Percentiles rank a stretch among this genome's conserved stretches.
These are phyloP conservation scores for Pseudomyrmex sp. DNA, from an alignment of 1,140 invertebrate genomes.

Conservation along the genomic window DNA sequence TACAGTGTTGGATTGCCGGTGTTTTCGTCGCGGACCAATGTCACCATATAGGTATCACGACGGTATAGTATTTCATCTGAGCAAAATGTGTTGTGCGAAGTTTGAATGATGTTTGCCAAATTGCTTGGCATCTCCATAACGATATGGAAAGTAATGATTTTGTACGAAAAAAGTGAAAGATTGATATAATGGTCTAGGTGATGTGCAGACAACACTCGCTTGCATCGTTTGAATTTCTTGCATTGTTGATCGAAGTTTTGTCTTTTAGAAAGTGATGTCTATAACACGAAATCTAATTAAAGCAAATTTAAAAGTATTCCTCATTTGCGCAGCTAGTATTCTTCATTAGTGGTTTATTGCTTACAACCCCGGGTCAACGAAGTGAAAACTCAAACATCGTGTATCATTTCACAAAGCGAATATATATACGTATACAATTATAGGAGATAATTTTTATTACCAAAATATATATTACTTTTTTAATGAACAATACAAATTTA, in stretches of 20 bases:
- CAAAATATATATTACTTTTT: background rate
- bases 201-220: background rate
- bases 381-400: too few relatives aligned
- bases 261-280: background rate
- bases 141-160: constrained; percentile 2
- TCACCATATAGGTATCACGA: constrained; percentile 42
- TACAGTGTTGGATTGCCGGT: constrained; percentile 3
- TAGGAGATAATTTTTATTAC: background rate
- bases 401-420: too few relatives aligned
- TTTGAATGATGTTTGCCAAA: constrained; percentile 6
- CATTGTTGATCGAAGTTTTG: constrained; percentile 7
- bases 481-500: background rate
- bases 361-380: too few relatives aligned
- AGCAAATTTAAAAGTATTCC: background rate
- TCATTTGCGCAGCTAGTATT: background rate
- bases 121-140: background rate
- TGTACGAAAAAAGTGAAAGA: too few relatives aligned
- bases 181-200: background rate
- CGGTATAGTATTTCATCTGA: constrained; percentile 35
- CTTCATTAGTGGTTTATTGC: too few relatives aligned
- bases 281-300: constrained; percentile 2
- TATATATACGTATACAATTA: background rate
- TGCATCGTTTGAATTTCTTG: background rate
- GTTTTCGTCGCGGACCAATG: constrained; percentile 5
- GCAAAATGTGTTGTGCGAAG: constrained; percentile 1